phyloP scores from a whole-genome alignment of 2,888 invertebrate genomes.

The Xestoiulus laeticollis region DNA sequence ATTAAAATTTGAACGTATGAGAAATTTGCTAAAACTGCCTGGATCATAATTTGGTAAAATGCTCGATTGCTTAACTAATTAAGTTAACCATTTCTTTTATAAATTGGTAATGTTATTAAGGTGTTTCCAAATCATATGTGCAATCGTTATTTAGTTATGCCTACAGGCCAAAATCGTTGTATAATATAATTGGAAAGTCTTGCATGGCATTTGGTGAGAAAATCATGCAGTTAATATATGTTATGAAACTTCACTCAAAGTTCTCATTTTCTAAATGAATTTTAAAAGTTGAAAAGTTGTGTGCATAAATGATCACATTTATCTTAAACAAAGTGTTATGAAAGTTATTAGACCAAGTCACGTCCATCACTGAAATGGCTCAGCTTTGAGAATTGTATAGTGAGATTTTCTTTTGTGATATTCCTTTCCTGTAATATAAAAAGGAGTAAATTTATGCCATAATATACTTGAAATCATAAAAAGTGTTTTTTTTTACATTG shows the following conservation, averaged over 20 bases:
- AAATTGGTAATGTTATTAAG: too few species aligned
- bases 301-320: neutral
- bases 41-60: too few species aligned
- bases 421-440: neutral
- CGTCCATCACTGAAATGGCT: conserved; percentile 6
- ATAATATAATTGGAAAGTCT: neutral
- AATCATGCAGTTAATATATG: neutral
- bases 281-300: neutral
- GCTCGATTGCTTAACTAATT: too few species aligned
- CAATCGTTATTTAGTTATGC: too few species aligned
- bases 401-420: neutral
- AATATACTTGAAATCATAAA: conserved; percentile 14
- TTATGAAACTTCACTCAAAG: neutral
- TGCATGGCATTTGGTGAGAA: neutral
- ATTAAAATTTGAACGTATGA: too few species aligned
- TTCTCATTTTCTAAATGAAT: neutral
- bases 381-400: neutral
- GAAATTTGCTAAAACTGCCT: too few species aligned
- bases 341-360: neutral
- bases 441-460: neutral
- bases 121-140: too few species aligned
- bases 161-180: neutral
- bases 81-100: too few species aligned
- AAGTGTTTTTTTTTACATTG: conserved; percentile 11
- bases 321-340: neutral